A percentile compares a stretch with the other conserved stretches of the same genome.
phyloP scores from a whole-genome alignment of 2,797 vertebrate genomes.

The Rhynchotus rufescens region DNA sequence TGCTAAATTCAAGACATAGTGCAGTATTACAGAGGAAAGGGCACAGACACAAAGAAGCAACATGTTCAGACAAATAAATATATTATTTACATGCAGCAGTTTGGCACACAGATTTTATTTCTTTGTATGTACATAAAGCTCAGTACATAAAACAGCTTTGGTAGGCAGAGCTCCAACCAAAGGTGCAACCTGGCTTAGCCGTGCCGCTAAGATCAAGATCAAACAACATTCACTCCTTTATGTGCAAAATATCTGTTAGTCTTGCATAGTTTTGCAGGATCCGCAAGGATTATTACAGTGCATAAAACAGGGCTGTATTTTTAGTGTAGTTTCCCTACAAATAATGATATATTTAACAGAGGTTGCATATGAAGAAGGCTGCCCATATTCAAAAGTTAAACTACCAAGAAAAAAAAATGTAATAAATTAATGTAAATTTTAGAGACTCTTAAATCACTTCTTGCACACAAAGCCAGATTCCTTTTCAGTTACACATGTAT shows the following conservation, averaged over 20 bases:
- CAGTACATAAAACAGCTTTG: neutral
- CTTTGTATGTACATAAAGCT: neutral
- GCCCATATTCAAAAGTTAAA: neutral
- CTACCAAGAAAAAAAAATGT: neutral
- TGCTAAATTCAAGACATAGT: neutral
- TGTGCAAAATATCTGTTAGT: fast-evolving
- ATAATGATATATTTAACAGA: neutral
- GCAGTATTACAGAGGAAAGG: neutral
- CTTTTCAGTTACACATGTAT: fast-evolving
- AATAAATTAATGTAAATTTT: neutral
- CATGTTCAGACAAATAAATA: neutral
- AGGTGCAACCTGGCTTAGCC: neutral
- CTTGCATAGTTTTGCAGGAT: neutral
- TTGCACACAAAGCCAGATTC: neutral
- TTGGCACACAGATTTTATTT: neutral
- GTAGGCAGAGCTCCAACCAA: neutral
- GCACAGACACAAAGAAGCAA: no score
- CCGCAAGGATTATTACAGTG: neutral
- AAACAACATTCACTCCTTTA: fast-evolving
- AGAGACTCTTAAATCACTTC: neutral
- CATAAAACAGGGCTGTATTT: fast-evolving
- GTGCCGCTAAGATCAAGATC: neutral
- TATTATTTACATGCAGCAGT: fast-evolving
- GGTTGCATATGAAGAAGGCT: neutral
- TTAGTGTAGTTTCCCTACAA: neutral